Percentiles rank a stretch among this genome's conserved stretches.
Conservation (phyloP, 2,113 vertebrate genomes). For the Neomonachus schauinslandi region DNA sequence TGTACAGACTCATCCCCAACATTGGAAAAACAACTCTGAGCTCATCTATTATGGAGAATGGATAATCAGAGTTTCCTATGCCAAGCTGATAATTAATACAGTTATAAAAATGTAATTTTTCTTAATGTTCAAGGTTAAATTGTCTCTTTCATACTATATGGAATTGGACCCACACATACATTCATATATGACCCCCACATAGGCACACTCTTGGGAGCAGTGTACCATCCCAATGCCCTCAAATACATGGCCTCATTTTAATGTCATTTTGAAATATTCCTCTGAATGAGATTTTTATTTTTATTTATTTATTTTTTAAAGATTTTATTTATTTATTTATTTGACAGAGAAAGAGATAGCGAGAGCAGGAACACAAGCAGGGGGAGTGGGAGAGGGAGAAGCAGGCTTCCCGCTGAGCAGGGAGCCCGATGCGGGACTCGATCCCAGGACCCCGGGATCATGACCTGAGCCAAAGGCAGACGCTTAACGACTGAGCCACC, state of each 20-base stretch:
- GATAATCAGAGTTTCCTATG: not conserved
- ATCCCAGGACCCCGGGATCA: too few relatives aligned
- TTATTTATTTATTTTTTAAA: too few relatives aligned
- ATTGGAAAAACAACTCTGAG: not conserved
- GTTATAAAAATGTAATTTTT: not conserved
- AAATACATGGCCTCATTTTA: not conserved
- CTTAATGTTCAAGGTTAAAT: not conserved
- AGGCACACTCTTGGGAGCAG: not conserved
- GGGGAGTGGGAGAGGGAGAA: too few relatives aligned
- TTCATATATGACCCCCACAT: not conserved
- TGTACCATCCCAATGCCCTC: not conserved
- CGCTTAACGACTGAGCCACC: too few relatives aligned
- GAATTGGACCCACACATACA: not conserved
- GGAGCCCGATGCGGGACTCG: too few relatives aligned
- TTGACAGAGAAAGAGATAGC: too few relatives aligned
- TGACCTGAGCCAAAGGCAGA: too few relatives aligned
- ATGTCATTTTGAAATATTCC: constrained; percentile 14
- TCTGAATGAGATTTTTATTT: constrained; percentile 37
- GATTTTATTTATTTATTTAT: too few relatives aligned
- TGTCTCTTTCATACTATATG: not conserved
- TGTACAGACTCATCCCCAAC: not conserved
- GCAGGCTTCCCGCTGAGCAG: too few relatives aligned
- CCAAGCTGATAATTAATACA: not conserved
- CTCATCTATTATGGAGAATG: not conserved
- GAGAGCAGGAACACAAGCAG: too few relatives aligned